These are phyloP conservation scores for Cydia splendana DNA, from an alignment of 1,140 invertebrate species.

Conservation along the genomic window DNA sequence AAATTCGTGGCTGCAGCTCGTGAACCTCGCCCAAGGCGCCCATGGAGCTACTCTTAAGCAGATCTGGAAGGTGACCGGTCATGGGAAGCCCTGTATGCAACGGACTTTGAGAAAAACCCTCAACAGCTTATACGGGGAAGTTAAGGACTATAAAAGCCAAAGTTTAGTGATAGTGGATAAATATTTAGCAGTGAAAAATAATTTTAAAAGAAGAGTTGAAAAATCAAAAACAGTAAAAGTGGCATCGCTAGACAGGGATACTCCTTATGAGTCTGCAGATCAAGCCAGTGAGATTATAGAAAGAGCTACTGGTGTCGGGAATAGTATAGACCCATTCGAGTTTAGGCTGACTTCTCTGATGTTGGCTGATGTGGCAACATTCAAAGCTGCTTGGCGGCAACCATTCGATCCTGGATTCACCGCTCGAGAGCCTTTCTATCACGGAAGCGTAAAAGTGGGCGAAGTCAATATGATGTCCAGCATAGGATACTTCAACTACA, in stretches of 20 bases:
- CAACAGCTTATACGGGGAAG: conserved; percentile 48
- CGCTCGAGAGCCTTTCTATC: conserved; percentile 65
- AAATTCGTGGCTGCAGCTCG: conserved; percentile 74
- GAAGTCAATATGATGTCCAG: conserved; percentile 78
- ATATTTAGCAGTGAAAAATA: conserved; percentile 51
- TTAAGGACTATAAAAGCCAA: conserved; percentile 44
- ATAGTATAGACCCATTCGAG: conserved; percentile 59
- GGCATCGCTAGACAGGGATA: conserved; percentile 50
- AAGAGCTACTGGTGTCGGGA: conserved; percentile 44
- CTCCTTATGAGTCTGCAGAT: conserved; percentile 42
- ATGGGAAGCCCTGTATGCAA: conserved; percentile 57
- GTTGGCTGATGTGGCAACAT: conserved; percentile 85
- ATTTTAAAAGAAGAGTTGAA: conserved; percentile 46
- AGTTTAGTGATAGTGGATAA: conserved; percentile 57
- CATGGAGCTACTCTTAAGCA: conserved; percentile 62
- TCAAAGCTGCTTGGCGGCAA: conserved; percentile 85
- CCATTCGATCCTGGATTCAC: conserved; percentile 83
- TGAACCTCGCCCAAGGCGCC: conserved; percentile 73
- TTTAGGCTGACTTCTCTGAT: conserved; percentile 81
- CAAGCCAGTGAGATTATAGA: conserved; percentile 51
- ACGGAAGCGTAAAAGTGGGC: conserved; percentile 54
- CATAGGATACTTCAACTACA: conserved; percentile 61
- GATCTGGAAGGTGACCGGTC: conserved; percentile 65
- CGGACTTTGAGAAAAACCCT: conserved; percentile 51
- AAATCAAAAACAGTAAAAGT: conserved; percentile 50